Conservation (phyloP, 2,797 vertebrate genomes). For the Mus minutoides region DNA sequence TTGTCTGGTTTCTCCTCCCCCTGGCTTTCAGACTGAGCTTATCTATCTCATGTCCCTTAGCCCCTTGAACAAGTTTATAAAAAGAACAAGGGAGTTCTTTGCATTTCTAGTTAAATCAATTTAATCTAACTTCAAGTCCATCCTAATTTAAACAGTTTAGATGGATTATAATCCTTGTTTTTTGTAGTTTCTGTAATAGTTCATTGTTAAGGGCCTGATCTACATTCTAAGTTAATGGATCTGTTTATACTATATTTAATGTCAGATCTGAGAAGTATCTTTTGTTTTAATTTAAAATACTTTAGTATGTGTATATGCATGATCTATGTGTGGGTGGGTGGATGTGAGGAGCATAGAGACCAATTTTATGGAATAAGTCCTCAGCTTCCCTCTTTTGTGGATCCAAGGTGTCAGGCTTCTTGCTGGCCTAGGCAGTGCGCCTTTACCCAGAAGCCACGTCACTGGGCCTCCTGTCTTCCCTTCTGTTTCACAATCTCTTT, state of each 20-base stretch:
- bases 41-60: not conserved
- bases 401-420: not conserved
- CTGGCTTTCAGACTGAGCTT: not conserved
- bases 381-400: not conserved
- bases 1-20: not conserved
- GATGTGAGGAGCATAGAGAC: not conserved
- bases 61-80: not conserved
- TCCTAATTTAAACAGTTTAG: not conserved
- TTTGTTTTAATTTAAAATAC: not conserved
- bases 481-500: not conserved
- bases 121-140: not conserved
- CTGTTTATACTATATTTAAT: not conserved
- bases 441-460: not conserved
- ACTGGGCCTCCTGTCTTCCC: not conserved
- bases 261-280: not conserved
- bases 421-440: not conserved
- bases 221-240: not conserved
- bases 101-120: not conserved
- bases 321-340: not conserved
- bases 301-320: not conserved
- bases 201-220: not conserved
- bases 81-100: not conserved
- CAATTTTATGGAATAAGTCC: not conserved
- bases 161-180: not conserved
- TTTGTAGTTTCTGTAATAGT: not conserved